Percentiles rank a stretch among this genome's conserved stretches.
phyloP scores from a whole-genome alignment of 2,113 vertebrate genomes.

The Halcyon malimbica region DNA sequence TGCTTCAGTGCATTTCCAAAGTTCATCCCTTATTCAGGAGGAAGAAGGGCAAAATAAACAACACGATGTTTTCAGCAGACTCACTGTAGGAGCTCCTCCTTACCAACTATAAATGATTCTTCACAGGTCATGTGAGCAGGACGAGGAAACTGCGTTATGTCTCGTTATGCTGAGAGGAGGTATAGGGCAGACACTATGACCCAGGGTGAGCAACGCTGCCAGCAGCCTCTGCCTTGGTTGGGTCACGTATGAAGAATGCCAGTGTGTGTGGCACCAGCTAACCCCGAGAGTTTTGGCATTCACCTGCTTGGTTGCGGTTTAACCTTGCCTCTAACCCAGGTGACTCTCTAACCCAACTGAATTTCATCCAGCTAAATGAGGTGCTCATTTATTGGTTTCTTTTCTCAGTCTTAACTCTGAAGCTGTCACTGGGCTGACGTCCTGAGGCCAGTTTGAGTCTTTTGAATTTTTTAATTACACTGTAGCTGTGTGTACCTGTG shows the following conservation, averaged over 20 bases:
- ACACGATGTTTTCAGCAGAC: neutral
- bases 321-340: constrained; percentile 48
- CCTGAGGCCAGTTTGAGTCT: neutral
- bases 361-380: neutral
- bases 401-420: neutral
- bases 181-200: constrained; percentile 89
- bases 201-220: constrained; percentile 86
- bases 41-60: neutral
- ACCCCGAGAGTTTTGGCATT: constrained; percentile 16
- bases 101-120: constrained; percentile 73
- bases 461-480: neutral
- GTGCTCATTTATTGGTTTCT: neutral
- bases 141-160: constrained; percentile 82
- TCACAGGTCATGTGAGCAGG: constrained; percentile 92
- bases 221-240: constrained; percentile 26
- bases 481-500: neutral
- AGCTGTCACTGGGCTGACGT: neutral
- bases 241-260: constrained; percentile 49
- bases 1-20: neutral
- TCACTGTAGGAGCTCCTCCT: neutral
- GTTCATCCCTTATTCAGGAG: neutral
- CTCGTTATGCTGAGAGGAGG: constrained; percentile 85
- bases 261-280: constrained; percentile 71
- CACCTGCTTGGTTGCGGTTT: neutral
- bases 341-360: constrained; percentile 63